Base-by-base conservation (phyloP, 2,113 vertebrate genomes). In the Anoplopoma fimbria region DNA sequence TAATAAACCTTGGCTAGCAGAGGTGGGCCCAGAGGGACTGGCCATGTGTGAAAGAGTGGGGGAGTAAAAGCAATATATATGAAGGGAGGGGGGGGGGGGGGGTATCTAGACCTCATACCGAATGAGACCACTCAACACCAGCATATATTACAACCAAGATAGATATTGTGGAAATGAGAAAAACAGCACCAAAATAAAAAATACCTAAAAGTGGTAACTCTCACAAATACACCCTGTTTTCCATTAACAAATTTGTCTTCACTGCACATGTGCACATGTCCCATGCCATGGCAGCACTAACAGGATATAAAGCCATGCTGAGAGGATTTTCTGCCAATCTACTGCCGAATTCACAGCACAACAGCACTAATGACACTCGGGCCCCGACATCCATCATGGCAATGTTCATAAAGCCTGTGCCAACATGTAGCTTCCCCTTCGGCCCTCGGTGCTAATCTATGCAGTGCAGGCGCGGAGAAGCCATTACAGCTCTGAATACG, bases 341-440 rank as follows among this genome's bases (percentile, higher is more conserved):
- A 88, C 75, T 86, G 87, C 87, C 67, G 86, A 92, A 94, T 94
- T 91, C 87, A 87, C 87, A 85, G 76, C 91, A 93, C 82, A 93
- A 92, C 89, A 88, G 87, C 86, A 89, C 93, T 94, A 94, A 95
- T 94, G 93, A 95, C 92, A 93, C 88, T 84, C 76, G 74, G 90
- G 89, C 84, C 84, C 92, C 55, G 63, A 90, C 90, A 95, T 94
- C 92, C 87, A 92, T 95, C 92, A 93, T 69, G 87, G 82, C 91
- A 85, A 63, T 75, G 84, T 84, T 94, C 93, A 89, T 88, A 88
- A 90, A 91, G 89, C 77, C 84, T 73, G 85, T 84, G 91, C 93
- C 93, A 94, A 91, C 91, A 86, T 89, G 88, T 79, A 90, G 91
- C 82, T 89, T 90, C 90, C 36, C 91, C 91, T 81, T 91, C 80